Conservation (phyloP, 2,888 invertebrate genomes). For the Globia sparganii region DNA sequence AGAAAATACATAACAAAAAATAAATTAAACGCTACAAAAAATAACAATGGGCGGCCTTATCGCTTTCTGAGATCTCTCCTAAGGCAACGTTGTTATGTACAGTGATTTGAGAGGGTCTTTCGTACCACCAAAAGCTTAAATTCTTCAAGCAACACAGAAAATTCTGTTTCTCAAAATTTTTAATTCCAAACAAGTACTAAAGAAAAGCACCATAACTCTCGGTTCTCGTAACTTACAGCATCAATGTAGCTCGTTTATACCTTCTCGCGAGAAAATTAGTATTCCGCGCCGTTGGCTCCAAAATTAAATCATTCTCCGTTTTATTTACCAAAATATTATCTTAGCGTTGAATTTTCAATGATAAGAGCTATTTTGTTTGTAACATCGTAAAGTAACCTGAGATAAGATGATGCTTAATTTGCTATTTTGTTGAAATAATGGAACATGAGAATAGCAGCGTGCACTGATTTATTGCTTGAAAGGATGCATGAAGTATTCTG, state of each 20-base stretch:
- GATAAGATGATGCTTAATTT: slow-evolving; percentile 51
- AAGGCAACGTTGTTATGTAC: too few relatives aligned
- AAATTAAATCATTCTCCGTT: slow-evolving; percentile 67
- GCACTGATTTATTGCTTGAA: slow-evolving; percentile 42
- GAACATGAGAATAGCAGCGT: slow-evolving; percentile 23
- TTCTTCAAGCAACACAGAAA: slow-evolving; percentile 4
- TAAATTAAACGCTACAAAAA: too few relatives aligned
- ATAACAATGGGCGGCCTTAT: too few relatives aligned
- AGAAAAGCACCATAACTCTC: slow-evolving; percentile 34
- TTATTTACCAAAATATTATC: slow-evolving; percentile 67
- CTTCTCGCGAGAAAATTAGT: slow-evolving; percentile 62
- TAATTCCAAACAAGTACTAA: slow-evolving; percentile 47
- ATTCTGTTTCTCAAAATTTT: slow-evolving; percentile 21
- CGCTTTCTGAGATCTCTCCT: too few relatives aligned
- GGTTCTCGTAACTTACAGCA: slow-evolving; percentile 44
- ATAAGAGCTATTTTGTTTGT: slow-evolving; percentile 55
- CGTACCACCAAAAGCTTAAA: not conserved
- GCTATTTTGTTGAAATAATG: slow-evolving; percentile 35
- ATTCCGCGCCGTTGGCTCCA: slow-evolving; percentile 56
- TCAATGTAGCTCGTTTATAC: slow-evolving; percentile 58
- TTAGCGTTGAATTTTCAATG: slow-evolving; percentile 58
- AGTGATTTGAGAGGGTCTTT: not conserved
- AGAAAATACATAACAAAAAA: too few relatives aligned
- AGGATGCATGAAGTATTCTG: slow-evolving; percentile 12
- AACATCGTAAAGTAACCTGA: slow-evolving; percentile 49